phyloP scores from a whole-genome alignment of 2,113 vertebrate species.

The Grammomys dolichurus region DNA sequence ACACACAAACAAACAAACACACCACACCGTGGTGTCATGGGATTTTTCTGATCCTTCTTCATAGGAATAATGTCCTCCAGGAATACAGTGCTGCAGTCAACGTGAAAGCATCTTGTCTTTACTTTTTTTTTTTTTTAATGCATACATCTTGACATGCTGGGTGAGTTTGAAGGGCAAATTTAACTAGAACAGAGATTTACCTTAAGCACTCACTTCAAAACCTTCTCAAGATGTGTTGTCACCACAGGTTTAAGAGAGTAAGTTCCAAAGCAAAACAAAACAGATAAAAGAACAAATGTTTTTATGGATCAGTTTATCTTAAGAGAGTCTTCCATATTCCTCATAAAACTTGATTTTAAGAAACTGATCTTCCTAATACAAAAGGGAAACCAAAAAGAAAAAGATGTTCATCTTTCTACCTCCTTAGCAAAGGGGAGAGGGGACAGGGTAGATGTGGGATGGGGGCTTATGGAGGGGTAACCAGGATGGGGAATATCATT shows the following conservation, averaged over 20 bases:
- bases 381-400: background rate
- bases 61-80: background rate
- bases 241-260: background rate
- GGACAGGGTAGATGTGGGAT: no score
- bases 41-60: background rate
- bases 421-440: background rate
- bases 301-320: constrained; percentile 1
- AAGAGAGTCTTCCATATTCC: background rate
- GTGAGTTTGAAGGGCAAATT: background rate
- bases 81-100: background rate
- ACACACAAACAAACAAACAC: background rate
- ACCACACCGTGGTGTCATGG: background rate
- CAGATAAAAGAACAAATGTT: constrained; percentile 10
- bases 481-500: no score
- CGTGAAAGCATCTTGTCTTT: background rate
- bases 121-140: background rate
- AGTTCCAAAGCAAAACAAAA: constrained; percentile 49
- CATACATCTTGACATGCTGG: constrained; percentile 48
- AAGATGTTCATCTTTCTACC: background rate
- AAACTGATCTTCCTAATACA: constrained; percentile 9
- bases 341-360: background rate
- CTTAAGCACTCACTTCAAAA: constrained; percentile 47
- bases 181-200: constrained; percentile 14
- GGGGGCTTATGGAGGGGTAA: no score
- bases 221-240: background rate